Conservation (phyloP, 2,888 invertebrate genomes). For the Torymus texanus region DNA sequence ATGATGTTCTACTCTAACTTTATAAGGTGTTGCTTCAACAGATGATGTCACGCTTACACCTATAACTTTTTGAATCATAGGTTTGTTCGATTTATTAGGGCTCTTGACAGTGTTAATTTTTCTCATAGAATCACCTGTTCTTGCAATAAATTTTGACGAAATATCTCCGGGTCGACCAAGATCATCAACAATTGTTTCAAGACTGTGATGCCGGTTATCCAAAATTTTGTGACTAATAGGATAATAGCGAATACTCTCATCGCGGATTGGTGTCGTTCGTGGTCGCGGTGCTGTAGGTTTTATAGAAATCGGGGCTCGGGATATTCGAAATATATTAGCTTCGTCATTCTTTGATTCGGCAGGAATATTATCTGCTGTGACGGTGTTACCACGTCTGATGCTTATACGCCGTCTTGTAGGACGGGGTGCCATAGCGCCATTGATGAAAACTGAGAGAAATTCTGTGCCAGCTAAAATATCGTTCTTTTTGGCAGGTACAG, state of each 20-base stretch:
- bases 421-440: conserved; percentile 72
- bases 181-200: conserved; percentile 66
- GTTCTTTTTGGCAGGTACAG: conserved; percentile 65
- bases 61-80: conserved; percentile 69
- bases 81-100: conserved; percentile 41
- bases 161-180: conserved; percentile 63
- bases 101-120: conserved; percentile 48
- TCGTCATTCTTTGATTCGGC: conserved; percentile 71
- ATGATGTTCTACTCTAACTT: conserved; percentile 71
- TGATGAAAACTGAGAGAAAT: conserved; percentile 75
- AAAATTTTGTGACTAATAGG: conserved; percentile 69
- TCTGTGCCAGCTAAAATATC: conserved; percentile 76
- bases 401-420: conserved; percentile 64
- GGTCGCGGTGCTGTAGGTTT: conserved; percentile 49
- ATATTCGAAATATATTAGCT: conserved; percentile 73
- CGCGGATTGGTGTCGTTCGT: conserved; percentile 57
- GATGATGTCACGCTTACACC: conserved; percentile 80
- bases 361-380: conserved; percentile 65
- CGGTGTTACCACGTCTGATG: conserved; percentile 53
- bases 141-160: conserved; percentile 58
- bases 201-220: conserved; percentile 66
- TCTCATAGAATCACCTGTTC: conserved; percentile 38
- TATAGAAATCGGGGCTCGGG: conserved; percentile 66
- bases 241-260: conserved; percentile 67
- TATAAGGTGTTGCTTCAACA: conserved; percentile 78